Conservation (phyloP, 2,797 vertebrate genomes). For the Centroberyx gerrardi region DNA sequence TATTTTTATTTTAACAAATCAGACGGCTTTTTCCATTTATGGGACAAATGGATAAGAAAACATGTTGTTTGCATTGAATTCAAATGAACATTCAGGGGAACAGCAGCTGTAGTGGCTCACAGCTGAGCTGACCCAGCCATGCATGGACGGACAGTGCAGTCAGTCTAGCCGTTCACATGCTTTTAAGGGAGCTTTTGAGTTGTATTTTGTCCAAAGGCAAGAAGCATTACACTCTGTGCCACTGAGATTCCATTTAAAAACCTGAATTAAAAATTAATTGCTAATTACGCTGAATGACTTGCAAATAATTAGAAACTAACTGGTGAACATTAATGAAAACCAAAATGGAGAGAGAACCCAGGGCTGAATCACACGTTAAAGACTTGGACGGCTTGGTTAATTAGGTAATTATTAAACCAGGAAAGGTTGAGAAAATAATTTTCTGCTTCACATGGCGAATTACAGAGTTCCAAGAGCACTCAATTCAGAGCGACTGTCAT, state of each 20-base stretch:
- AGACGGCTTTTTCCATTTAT: too few relatives aligned
- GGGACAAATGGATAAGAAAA: neutral
- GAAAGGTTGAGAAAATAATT: constrained; percentile 76
- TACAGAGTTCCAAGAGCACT: constrained; percentile 31
- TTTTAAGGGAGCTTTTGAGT: constrained; percentile 16
- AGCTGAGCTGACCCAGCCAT: neutral
- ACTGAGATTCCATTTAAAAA: constrained; percentile 55
- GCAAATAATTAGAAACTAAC: constrained; percentile 74
- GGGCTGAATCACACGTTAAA: constrained; percentile 56
- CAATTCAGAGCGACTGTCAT: constrained; percentile 44
- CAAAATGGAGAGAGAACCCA: constrained; percentile 52
- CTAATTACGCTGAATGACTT: constrained; percentile 69
- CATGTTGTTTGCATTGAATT: neutral
- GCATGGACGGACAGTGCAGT: neutral
- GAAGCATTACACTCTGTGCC: constrained; percentile 25
- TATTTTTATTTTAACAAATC: too few relatives aligned
- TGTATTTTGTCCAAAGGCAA: constrained; percentile 37
- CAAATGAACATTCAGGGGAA: neutral
- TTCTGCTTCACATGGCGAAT: constrained; percentile 67
- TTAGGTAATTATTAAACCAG: constrained; percentile 74
- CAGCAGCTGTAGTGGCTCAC: neutral
- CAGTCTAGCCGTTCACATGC: neutral
- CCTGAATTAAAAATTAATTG: constrained; percentile 64
- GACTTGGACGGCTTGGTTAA: constrained; percentile 72
- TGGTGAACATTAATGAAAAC: constrained; percentile 71